Conservation (phyloP, 2,113 vertebrate genomes). For the Otus sunia region DNA sequence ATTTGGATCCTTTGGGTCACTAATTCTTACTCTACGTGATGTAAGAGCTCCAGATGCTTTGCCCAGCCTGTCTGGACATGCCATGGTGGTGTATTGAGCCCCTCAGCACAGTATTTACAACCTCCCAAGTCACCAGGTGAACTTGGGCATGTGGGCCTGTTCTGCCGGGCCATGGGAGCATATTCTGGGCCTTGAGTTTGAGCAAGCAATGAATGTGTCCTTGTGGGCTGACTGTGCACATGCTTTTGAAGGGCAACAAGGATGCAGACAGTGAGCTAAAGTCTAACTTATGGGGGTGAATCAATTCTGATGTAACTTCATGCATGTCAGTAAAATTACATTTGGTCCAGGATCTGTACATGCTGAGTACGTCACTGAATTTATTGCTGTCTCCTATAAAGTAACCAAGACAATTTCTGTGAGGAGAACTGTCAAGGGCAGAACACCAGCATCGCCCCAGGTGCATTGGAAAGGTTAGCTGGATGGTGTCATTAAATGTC, state of each 20-base stretch:
- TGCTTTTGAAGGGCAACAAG: background rate
- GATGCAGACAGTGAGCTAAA: background rate
- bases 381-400: background rate
- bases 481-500: background rate
- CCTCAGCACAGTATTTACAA: background rate
- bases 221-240: background rate
- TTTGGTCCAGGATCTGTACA: background rate
- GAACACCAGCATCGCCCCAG: background rate
- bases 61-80: background rate
- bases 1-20: background rate
- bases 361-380: background rate
- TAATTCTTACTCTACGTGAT: rapidly evolving
- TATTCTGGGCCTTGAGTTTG: background rate
- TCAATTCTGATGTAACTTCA: background rate
- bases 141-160: background rate
- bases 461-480: background rate
- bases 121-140: background rate
- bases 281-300: background rate
- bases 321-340: background rate
- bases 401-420: rapidly evolving
- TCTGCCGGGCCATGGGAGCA: background rate
- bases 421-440: background rate
- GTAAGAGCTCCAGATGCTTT: background rate
- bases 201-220: background rate
- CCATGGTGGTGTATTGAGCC: background rate